Base-by-base conservation (phyloP, 2,113 vertebrate species). In the Mesoclemmys tuberculata region DNA sequence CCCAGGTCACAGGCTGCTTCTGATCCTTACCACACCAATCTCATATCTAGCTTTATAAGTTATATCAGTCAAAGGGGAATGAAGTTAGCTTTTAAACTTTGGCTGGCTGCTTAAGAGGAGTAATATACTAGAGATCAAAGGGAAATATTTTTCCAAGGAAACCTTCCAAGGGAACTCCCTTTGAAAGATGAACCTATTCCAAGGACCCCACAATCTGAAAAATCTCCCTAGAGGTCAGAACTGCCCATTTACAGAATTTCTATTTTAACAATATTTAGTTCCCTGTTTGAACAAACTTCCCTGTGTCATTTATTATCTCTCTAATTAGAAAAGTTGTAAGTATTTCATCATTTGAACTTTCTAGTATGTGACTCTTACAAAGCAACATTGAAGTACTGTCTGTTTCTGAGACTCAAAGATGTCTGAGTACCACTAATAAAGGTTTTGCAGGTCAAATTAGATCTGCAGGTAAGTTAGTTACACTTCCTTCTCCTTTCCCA, bases 191-290 rank as follows among this genome's bases (percentile, higher is more conserved):
- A 97, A 98, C 97, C 94, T 96, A 93, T 97, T 97, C 96, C 93
- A 96, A 95, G 44, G 98, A 98, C 98, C 98, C 98, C 98, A 98
- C 98, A 98, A 97, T 96, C 93, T 94, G 98, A 98, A 93, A 96
- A 93, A 44, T 95, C 90, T 96, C 89, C 89, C 95, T 52, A 96
- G 89, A 88, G 96, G 61, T 94, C 80, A 96, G 61, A 90, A 56
- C 89, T 96, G 64, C 94, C 96, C 97, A 87, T 96, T 95, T 97
- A 92, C 92, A 95, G 90, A 94, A 87, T 75, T 35, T 92, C 82
- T 91, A 64, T 94, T 80, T 96, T 96, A 97, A 95, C 84, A 91
- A 85, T 88, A 97, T 96, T 82, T 94, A 95, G 90, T 95, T 88
- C 94, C 74, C 91, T 92, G 22, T 79, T 93, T 96, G 78, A 94